Evolutionary conservation across 2,113 vertebrate species (phyloP), one percentile per base, ranked within the genome.

Genomic region (Neoarius graeffei): DNA sequence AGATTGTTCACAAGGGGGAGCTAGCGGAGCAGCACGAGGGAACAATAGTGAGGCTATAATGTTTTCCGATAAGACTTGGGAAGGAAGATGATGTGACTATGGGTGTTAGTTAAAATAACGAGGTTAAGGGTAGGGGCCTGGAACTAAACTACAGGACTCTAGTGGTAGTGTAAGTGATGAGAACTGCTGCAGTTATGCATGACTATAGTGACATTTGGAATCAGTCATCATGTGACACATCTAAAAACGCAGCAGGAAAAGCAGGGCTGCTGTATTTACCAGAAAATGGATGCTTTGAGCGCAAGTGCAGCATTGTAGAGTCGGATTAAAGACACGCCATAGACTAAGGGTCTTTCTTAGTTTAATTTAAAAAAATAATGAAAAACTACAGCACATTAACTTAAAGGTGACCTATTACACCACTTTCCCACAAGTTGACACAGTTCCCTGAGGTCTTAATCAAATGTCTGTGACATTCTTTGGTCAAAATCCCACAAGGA

Each of bases 1-100:
- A 23, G 17, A 81, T 35, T 81, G 5, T 62, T 62, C 80, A 82
- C 80, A 82, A 82, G 57, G 80, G 80, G 80, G 80, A 62, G 80
- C 80, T 62, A 62, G 30, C 10, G 80, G 42, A 82, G 80, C 57
- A 62, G 35, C 35, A 11, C 13, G 15, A 25, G 19, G 30, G n/a
- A 6, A 14, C 80, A 1, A 25, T 23, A 59, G 7, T 7, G 79
- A 62, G 30, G 57, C 11, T 42, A 42, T 42, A 6, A 19, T 48
- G 57, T 62, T 42, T 62, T 19, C 30, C 80, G 14, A 62, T 23
- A 42, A 60, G 27, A 11, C 54, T 60, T 7, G 1, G 80, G 57
- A 59, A 60, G 30, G 30, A 42, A 59, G 56, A 35, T 5, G 52
- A 81, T 0, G 2, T 62, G 17, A 81, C 56, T 42, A 52, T 27